Evolutionary conservation across 2,797 vertebrate species (phyloP), one percentile per base, ranked within the genome.

Genomic region (Amblyraja radiata): DNA sequence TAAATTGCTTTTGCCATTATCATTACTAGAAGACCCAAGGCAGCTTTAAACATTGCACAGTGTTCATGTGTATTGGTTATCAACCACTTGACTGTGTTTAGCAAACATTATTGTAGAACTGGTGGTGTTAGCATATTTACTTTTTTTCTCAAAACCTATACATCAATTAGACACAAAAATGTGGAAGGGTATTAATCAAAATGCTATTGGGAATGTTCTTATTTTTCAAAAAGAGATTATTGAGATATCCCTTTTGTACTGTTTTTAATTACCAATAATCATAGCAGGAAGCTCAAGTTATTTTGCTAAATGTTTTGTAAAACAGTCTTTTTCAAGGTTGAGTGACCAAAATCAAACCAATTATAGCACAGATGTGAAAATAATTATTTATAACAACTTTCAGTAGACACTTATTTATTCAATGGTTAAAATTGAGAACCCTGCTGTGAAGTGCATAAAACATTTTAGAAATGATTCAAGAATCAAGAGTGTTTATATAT

Each of bases 1-100:
- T 76, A 46, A 76, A 92, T 76, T 92, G 36, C 39, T 74, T 74
- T 39, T 54, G 71, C 71, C 28, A 58, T 92, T 92, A 88, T 88
- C 84, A n/a, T 92, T 92, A n/a, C 25, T 76, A 13, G 39, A 92
- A 39, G 10, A 46, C 90, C 39, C 36, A 28, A 92, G 90, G 71
- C 23, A 58, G 68, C 90, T 54, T 18, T 74, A 92, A 92, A 54
- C 68, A 92, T 23, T 28, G 46, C 0, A 74, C 76, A 39, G 54
- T 28, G 39, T 54, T 76, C 90, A 76, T 71, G 6, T 74, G 21
- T 7, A 28, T 14, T 92, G 25, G 71, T 46, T n/a, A n/a, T n/a
- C 71, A 92, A 23, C 39, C 68, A 76, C 54, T 74, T 80, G 71
- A 21, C 71, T 23, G 6, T 23, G 71, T 1, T 25, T 18, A 88